Base-by-base conservation (phyloP, 2,888 invertebrate genomes). In the Cephalotes varians region DNA sequence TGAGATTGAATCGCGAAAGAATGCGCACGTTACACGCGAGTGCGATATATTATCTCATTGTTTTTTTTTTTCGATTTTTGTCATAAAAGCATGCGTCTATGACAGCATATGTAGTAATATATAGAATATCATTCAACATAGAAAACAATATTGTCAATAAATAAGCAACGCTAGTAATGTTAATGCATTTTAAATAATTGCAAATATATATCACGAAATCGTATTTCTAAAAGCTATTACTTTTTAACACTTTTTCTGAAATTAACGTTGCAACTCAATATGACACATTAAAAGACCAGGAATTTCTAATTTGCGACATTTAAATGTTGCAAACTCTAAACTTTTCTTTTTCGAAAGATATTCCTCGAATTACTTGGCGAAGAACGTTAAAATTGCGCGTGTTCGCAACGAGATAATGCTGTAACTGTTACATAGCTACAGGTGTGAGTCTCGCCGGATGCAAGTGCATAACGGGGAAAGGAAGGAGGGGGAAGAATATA, bases 371-470 rank as follows among this genome's bases (percentile, higher is more conserved):
- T 49, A 25, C 3, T 62, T 15, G 18, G 4, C 25, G 18, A 31
- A 21, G 25, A 62, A 49, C 25, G 2, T 34, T 64, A 44, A 74
- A 74, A 74, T 37, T 37, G 28, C 5, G 12, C n/a, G 1, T 34
- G 37, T 49, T 74, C 25, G 1, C 7, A 25, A 6, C 25, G 47
- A 49, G 49, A 74, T 65, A 65, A 37, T 18, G 51, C n/a, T 34
- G 37, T 51, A 54, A 47, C 67, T 81, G 64, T 47, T 62, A 62
- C 49, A 60, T 25, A 83, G 51, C 58, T 81, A 84, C 73, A 80
- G 83, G 85, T 81, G 85, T 58, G 69, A 65, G 56, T 9, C 67
- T 69, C 67, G 81, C 40, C 65, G 72, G 47, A 47, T 64, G 72
- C 62, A 51, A 71, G 84, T 76, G 81, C 84, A 62, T 44, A 72